These are phyloP conservation scores for Aramus guarauna DNA, from an alignment of 2,113 vertebrate species.

Conservation along the genomic window DNA sequence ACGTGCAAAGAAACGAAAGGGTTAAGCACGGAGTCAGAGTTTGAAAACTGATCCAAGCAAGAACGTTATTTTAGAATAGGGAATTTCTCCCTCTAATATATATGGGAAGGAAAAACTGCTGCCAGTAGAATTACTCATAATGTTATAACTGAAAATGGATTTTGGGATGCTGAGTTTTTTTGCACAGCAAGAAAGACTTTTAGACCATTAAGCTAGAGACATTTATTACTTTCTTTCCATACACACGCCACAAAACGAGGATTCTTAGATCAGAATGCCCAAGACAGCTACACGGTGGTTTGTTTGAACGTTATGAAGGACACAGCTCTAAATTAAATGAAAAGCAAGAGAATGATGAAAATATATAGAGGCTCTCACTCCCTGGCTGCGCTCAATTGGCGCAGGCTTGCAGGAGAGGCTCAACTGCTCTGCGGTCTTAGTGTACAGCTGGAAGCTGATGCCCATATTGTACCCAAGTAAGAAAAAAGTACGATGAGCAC, in stretches of 20 bases:
- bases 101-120: slow-evolving; percentile 28
- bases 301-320: background rate
- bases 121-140: slow-evolving; percentile 51
- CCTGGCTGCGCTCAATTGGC: background rate
- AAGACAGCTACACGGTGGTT: background rate
- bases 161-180: background rate
- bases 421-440: background rate
- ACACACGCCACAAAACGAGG: background rate
- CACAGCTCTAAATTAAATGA: background rate
- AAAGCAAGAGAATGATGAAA: background rate
- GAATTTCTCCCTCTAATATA: slow-evolving; percentile 52
- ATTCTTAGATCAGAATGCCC: background rate
- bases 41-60: background rate
- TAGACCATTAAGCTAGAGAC: slow-evolving; percentile 10
- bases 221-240: slow-evolving; percentile 16
- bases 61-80: slow-evolving; percentile 18
- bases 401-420: background rate
- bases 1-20: background rate
- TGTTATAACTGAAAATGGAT: slow-evolving; percentile 60
- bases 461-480: background rate
- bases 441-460: background rate
- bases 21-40: background rate
- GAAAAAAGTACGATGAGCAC: background rate
- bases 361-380: background rate
- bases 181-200: slow-evolving; percentile 1